These are phyloP conservation scores for Periphyllus acericola DNA, from an alignment of 2,888 invertebrate genomes.

Conservation along the genomic window DNA sequence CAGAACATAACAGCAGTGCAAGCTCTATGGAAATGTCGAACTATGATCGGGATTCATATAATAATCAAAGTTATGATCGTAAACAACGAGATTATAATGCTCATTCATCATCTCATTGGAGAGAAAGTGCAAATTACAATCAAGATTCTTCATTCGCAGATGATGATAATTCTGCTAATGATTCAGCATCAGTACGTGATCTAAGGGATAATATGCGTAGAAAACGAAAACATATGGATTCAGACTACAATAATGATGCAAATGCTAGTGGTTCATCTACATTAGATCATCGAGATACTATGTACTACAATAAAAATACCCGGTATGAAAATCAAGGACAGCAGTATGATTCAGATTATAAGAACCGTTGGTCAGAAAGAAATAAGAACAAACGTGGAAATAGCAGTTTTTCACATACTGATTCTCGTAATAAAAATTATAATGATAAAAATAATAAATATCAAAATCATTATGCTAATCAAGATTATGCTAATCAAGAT, in stretches of 20 bases:
- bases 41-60: not conserved
- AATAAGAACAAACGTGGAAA: not conserved
- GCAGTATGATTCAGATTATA: slow-evolving; percentile 9
- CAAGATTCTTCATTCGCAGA: not conserved
- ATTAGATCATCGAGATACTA: slow-evolving; percentile 48
- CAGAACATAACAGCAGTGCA: not conserved
- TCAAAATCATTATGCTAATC: slow-evolving; percentile 8
- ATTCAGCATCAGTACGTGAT: slow-evolving; percentile 23
- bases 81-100: slow-evolving; percentile 4
- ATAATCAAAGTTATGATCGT: slow-evolving; percentile 29
- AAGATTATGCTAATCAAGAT: slow-evolving; percentile 23
- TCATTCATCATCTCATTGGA: slow-evolving; percentile 8
- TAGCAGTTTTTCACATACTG: not conserved
- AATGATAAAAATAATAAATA: slow-evolving; percentile 6
- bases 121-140: slow-evolving; percentile 4
- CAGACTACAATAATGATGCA: slow-evolving; percentile 1
- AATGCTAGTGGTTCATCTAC: slow-evolving; percentile 23
- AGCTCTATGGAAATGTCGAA: slow-evolving; percentile 6
- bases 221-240: slow-evolving; percentile 18
- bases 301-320: slow-evolving; percentile 9
- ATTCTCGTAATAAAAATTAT: slow-evolving; percentile 4
- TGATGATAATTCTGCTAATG: slow-evolving; percentile 4
- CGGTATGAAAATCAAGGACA: slow-evolving; percentile 22
- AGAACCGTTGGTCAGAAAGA: slow-evolving; percentile 19
- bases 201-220: slow-evolving; percentile 31